A percentile compares a stretch with the other conserved stretches of the same genome.
Conservation (phyloP, 2,888 invertebrate genomes). For the Lypha dubia region DNA sequence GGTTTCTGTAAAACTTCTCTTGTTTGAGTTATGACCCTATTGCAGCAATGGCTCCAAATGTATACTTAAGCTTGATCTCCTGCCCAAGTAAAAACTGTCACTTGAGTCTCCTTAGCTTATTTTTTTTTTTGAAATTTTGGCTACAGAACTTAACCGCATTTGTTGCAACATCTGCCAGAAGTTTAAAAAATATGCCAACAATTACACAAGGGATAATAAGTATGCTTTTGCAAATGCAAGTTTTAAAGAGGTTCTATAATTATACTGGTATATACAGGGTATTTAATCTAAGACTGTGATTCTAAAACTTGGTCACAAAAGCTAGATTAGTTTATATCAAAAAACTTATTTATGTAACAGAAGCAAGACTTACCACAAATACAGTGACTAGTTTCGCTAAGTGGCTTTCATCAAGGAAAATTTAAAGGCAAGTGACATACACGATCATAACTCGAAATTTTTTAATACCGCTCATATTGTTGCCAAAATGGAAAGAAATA, state of each 20-base stretch:
- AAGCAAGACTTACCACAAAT: too few species aligned
- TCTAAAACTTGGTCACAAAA: too few species aligned
- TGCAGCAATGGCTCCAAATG: too few species aligned
- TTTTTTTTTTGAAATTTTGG: constrained; percentile 9
- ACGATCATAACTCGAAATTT: too few species aligned
- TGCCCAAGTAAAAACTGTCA: background rate
- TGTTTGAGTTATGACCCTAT: too few species aligned
- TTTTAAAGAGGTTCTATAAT: background rate
- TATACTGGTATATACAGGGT: constrained; percentile 7
- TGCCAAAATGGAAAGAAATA: too few species aligned
- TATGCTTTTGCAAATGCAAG: background rate
- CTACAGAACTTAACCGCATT: constrained; percentile 42
- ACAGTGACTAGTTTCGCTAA: too few species aligned
- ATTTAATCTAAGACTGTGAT: background rate
- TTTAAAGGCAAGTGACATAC: too few species aligned
- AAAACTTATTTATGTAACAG: too few species aligned
- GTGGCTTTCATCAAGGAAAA: too few species aligned
- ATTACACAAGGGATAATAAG: background rate
- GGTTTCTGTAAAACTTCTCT: too few species aligned
- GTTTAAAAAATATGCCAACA: constrained; percentile 14
- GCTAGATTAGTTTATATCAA: background rate
- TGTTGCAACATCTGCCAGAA: constrained; percentile 8
- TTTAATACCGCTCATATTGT: too few species aligned
- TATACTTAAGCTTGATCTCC: background rate
- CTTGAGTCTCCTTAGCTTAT: background rate